Conservation (phyloP, 1,140 invertebrate species). For the Diabrotica virgifera region DNA sequence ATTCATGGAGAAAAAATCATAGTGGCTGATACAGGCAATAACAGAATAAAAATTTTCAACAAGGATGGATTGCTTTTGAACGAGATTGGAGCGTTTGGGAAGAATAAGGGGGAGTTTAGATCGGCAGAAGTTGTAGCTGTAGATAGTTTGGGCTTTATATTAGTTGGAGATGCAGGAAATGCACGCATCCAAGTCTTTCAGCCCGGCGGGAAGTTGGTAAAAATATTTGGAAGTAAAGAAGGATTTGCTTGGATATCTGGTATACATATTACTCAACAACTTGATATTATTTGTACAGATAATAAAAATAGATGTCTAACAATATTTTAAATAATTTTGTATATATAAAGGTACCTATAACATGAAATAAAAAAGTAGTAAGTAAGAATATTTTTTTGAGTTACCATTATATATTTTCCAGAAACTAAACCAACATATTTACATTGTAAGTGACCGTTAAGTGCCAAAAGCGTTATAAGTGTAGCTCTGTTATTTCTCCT, state of each 20-base stretch:
- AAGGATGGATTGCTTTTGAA: constrained; percentile 52
- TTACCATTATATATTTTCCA: no score
- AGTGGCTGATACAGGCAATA: constrained; percentile 66
- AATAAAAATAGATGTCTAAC: constrained; percentile 68
- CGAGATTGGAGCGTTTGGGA: constrained; percentile 60
- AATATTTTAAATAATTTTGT: constrained; percentile 66
- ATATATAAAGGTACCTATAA: no score
- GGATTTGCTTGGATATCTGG: constrained; percentile 71
- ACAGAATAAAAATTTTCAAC: constrained; percentile 61
- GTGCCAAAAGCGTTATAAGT: no score
- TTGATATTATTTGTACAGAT: constrained; percentile 67
- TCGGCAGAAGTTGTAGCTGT: constrained; percentile 67
- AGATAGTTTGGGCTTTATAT: constrained; percentile 67
- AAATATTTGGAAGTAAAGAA: constrained; percentile 62
- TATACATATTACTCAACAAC: constrained; percentile 60
- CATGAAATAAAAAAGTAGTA: no score
- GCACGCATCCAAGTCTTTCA: constrained; percentile 73
- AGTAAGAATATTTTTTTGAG: no score
- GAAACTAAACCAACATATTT: no score
- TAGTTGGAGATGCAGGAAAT: constrained; percentile 77
- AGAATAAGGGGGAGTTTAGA: constrained; percentile 61
- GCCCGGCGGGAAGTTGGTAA: constrained; percentile 59
- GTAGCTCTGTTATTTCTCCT: no score
- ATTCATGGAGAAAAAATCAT: constrained; percentile 53
- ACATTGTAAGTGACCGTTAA: no score